Percentiles rank a stretch among this genome's conserved stretches.
These are phyloP conservation scores for Prunella himalayana DNA, from an alignment of 2,113 vertebrate genomes.

Conservation along the genomic window DNA sequence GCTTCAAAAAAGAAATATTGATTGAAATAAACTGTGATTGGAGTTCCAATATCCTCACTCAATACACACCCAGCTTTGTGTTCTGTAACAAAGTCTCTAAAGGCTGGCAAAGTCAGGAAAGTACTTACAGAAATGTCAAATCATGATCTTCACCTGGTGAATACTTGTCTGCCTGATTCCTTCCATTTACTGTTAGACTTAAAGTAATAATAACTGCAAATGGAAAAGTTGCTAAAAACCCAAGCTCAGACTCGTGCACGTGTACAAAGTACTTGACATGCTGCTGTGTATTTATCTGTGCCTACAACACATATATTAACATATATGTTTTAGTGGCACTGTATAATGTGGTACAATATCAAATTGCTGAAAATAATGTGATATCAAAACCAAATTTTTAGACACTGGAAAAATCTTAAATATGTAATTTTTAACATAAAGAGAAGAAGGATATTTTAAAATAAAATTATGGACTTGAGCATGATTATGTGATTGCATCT, in stretches of 20 bases:
- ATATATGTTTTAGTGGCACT: background rate
- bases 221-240: constrained; percentile 12
- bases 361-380: background rate
- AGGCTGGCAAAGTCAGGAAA: constrained; percentile 5
- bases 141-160: constrained; percentile 41
- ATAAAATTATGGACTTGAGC: background rate
- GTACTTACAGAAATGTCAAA: constrained; percentile 53
- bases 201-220: constrained; percentile 15
- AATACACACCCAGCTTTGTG: background rate
- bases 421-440: background rate
- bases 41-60: constrained; percentile 38
- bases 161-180: constrained; percentile 46
- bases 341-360: background rate
- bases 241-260: background rate
- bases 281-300: background rate
- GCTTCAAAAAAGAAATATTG: constrained; percentile 35
- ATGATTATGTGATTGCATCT: background rate
- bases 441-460: background rate
- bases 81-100: constrained; percentile 8
- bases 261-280: background rate
- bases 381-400: background rate
- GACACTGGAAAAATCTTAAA: background rate
- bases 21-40: constrained; percentile 55
- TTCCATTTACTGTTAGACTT: constrained; percentile 25
- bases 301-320: background rate